A percentile compares a stretch with the other conserved stretches of the same genome.
These are phyloP conservation scores for Danio albolineatus DNA, from an alignment of 2,797 vertebrate genomes.

Conservation along the genomic window DNA sequence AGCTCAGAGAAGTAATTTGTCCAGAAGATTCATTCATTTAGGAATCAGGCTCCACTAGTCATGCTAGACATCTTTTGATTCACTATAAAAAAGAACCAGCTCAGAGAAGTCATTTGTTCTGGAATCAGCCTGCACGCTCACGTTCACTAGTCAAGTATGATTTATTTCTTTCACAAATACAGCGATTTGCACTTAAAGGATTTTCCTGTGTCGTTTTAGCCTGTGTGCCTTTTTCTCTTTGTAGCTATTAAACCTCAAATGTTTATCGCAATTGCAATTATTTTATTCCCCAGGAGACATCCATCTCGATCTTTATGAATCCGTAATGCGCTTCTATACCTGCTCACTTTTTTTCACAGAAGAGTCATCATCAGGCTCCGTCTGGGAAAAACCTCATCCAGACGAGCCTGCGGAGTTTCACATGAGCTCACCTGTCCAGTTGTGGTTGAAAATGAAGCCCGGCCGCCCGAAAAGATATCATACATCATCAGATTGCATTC, in stretches of 20 bases:
- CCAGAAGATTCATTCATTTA: too few species aligned
- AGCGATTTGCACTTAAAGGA: background rate
- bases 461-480: slow-evolving; percentile 80
- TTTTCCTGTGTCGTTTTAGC: background rate
- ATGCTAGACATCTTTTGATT: too few species aligned
- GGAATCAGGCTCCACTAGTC: background rate
- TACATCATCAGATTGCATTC: slow-evolving; percentile 79
- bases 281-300: slow-evolving; percentile 38
- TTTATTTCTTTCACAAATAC: background rate
- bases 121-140: background rate
- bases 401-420: slow-evolving; percentile 53
- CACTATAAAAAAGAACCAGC: too few species aligned
- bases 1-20: too few species aligned
- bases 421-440: slow-evolving; percentile 60
- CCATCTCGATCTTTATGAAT: slow-evolving; percentile 48
- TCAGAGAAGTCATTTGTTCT: too few species aligned
- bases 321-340: slow-evolving; percentile 23
- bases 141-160: background rate
- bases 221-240: slow-evolving; percentile 16
- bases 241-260: slow-evolving; percentile 12
- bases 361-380: slow-evolving; percentile 46
- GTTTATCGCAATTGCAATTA: slow-evolving; percentile 45
- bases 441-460: slow-evolving; percentile 62
- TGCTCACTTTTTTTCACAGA: slow-evolving; percentile 22
- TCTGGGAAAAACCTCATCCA: slow-evolving; percentile 46